Evolutionary conservation across 2,888 invertebrate genomes (phyloP), one percentile per base, ranked within the genome.

Genomic region (Phortica magna): DNA sequence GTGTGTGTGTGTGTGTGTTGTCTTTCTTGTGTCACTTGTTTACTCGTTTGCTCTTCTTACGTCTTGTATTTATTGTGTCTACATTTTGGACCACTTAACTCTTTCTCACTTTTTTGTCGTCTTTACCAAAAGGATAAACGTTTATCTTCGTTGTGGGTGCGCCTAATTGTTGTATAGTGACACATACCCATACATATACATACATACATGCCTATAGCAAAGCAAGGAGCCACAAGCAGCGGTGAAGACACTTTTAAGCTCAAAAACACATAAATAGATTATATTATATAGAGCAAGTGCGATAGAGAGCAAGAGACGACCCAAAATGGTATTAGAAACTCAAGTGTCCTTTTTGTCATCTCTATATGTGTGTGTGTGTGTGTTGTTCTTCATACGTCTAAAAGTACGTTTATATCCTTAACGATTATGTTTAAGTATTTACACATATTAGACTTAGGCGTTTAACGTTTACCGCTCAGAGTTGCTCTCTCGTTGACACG

Each of bases 61-160:
- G 14, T 17, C 55, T 55, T 17, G 5, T 10, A n/a, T 17, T 55
- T 55, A 10, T 55, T 17, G 5, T n/a, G 22, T 59, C 59, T 17
- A n/a, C 59, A 59, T 59, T 59, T 59, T 17, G 7, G 17, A 19
- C 59, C 17, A 17, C 22, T 59, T 19, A 59, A 59, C 59, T 59
- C 59, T 59, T 59, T 59, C 59, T 19, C 59, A 59, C 59, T 59
- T 59, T 2, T 59, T n/a, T 6, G 17, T 14, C 17, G 59, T 59
- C 17, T 59, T 59, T 59, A 59, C n/a, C 59, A 59, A 59, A 59
- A 19, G 59, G 59, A 59, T 59, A 59, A 59, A 59, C 59, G 59
- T 59, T 59, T 59, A 59, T 59, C 17, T 17, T 59, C 19, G 19
- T 59, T 59, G 59, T 59, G 59, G 19, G 59, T 59, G 17, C 14